phyloP scores from a whole-genome alignment of 2,888 invertebrate genomes.

The Biston stratarius region DNA sequence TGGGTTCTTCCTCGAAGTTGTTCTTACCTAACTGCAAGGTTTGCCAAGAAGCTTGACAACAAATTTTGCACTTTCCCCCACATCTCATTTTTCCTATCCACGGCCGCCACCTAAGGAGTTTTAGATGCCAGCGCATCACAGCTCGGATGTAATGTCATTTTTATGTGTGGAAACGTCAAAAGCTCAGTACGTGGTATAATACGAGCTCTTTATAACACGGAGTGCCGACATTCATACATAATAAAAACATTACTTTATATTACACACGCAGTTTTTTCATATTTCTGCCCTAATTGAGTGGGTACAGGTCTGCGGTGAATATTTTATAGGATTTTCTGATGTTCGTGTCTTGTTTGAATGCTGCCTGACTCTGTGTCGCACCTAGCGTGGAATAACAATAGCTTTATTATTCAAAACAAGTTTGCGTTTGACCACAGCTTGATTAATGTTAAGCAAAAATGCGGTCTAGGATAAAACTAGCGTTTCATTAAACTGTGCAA shows the following conservation, averaged over 20 bases:
- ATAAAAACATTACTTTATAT: slow-evolving; percentile 47
- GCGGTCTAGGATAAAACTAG: too few relatives aligned
- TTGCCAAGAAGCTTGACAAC: too few relatives aligned
- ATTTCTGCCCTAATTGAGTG: slow-evolving; percentile 39
- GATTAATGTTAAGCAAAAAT: too few relatives aligned
- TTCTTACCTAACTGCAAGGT: too few relatives aligned
- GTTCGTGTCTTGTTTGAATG: slow-evolving; percentile 14
- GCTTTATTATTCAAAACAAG: neutral
- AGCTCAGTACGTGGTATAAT: slow-evolving; percentile 38
- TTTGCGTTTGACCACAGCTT: too few relatives aligned
- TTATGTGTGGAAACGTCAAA: slow-evolving; percentile 44
- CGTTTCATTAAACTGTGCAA: too few relatives aligned
- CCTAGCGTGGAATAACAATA: neutral
- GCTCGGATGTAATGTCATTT: slow-evolving; percentile 42
- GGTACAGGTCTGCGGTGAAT: slow-evolving; percentile 33
- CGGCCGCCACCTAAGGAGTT: slow-evolving; percentile 41
- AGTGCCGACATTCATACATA: slow-evolving; percentile 47
- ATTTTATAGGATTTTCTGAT: slow-evolving; percentile 23
- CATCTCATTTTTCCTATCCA: slow-evolving; percentile 23
- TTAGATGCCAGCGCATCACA: slow-evolving; percentile 41
- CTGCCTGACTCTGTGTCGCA: slow-evolving; percentile 1
- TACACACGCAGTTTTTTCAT: slow-evolving; percentile 42
- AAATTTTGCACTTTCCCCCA: too few relatives aligned
- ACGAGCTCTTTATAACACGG: slow-evolving; percentile 42
- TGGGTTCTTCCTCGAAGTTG: too few relatives aligned